Base-by-base conservation (phyloP, 1,140 invertebrate genomes). In the Diachasmimorpha longicaudata region DNA sequence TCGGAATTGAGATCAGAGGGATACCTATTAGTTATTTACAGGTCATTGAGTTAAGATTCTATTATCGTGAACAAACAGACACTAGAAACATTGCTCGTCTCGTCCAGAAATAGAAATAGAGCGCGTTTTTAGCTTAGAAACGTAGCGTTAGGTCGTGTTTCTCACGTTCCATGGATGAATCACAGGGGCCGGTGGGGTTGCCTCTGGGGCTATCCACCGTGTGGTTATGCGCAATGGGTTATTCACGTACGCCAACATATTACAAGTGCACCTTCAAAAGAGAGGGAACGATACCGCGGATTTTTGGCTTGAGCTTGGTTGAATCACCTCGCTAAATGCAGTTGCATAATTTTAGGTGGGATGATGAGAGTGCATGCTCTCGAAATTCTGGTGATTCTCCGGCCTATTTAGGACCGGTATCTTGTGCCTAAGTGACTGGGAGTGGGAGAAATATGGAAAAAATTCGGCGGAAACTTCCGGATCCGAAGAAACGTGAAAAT, bases 131-230 rank as follows among this genome's bases (percentile, higher is more conserved):
- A 37, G 36, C 14, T 37, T 37, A 37, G 36, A 76, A 79, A 77
- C 79, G 79, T 80, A 75, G 78, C 77, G 82, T 81, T 79, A 81
- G 80, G 82, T 82, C 83, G 82, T 85, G 81, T 84, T 85, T 84
- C 82, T 85, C 81, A 82, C 85, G 85, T 86, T 85, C 84, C 83
- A 81, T 72, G 70, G 63, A 82, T 86, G 85, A 86, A 85, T 86
- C 85, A 86, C 83, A 80, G 42, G 77, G 77, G 31, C 31, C 31
- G 81, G 79, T 79, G 52, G 31, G 31, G 31, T 31, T 3, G 31
- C 31, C 31, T 31, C 31, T 31, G 31, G 31, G 23, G 46, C 3
- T 48, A 44, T 16, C 58, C 58, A 63, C 58, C 23, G 58, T 63
- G 23, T 63, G 58, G 58, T 63, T 63, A 58, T 72, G 70, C 70